phyloP scores from a whole-genome alignment of 2,113 vertebrate genomes.

The Cairina moschata region DNA sequence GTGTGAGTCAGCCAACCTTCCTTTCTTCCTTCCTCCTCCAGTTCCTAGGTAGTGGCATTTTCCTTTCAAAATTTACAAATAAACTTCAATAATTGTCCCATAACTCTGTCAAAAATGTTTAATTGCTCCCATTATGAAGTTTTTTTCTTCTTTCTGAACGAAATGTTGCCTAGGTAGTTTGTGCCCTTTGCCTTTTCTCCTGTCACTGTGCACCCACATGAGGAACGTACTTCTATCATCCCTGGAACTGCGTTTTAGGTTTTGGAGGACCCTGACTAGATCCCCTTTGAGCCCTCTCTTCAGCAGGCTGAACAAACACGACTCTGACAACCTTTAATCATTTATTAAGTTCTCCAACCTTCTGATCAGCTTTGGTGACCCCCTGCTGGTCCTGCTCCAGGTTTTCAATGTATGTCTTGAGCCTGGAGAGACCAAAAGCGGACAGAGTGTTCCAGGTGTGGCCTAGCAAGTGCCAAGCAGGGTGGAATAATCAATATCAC shows the following conservation, averaged over 20 bases:
- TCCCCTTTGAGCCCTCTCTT: not conserved
- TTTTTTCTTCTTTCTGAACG: not conserved
- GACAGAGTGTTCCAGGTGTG: not conserved
- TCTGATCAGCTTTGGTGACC: not conserved
- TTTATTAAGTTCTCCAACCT: not conserved
- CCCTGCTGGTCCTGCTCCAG: not conserved
- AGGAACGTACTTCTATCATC: not conserved
- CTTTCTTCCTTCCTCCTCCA: not conserved
- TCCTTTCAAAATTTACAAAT: not conserved
- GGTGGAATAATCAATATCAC: not conserved
- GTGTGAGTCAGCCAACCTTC: not conserved
- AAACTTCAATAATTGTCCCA: not conserved
- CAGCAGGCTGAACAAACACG: not conserved
- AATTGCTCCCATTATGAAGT: not conserved
- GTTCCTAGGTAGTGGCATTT: not conserved
- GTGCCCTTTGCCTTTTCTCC: not conserved
- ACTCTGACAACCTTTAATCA: not conserved
- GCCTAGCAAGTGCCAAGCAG: not conserved
- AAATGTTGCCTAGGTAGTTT: not conserved
- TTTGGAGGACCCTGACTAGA: not conserved
- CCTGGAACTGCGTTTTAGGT: not conserved
- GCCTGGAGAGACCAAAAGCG: not conserved
- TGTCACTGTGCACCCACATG: not conserved
- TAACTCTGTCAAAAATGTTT: not conserved
- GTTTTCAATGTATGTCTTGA: not conserved